Evolutionary conservation across 2,113 vertebrate genomes (phyloP), one percentile per base, ranked within the genome.

Genomic region (Taurulus bubalis): DNA sequence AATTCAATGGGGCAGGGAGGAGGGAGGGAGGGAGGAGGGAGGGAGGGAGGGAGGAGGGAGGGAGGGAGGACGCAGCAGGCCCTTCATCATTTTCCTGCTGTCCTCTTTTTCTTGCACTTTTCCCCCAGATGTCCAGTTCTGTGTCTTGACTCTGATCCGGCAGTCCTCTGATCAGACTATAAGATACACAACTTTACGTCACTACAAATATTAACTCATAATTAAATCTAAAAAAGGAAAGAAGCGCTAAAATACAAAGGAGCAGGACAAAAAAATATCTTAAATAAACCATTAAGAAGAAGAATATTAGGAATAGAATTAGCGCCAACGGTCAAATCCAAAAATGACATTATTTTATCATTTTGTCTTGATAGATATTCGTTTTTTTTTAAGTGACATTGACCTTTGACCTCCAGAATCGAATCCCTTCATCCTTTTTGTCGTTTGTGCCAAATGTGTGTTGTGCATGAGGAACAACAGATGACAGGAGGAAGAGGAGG

Each of bases 1-100:
- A 95, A 95, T 92, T 95, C 94, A 94, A 90, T 85, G 87, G 83
- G 91, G 78, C 89, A 90, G 85, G 71, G 89, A 90, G 84, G 79
- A 85, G 77, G 42, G 77, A 82, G 58, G 74, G 74, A 68, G 58
- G 69, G 38, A 65, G 67, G 74, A 75, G 49, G 71, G 36, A 45
- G 67, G 59, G 73, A 74, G 71, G 80, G 79, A 62, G 68, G 56
- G 40, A 73, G 51, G 34, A 53, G 60, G 40, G 56, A 32, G 59
- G 68, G 69, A 26, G 72, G 74, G 76, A 76, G 66, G 75, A 83
- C 2, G 1, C 26, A 85, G 83, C 80, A 68, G 71, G 30, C 38
- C 49, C 72, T 83, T 80, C 79, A 67, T 87, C 73, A 72, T 78
- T 86, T 88, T 82, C 65, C 66, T 80, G 47, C 36, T 28, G 64